Evolutionary conservation across 2,113 vertebrate species (phyloP).

Genomic region (Agapornis roseicollis): DNA sequence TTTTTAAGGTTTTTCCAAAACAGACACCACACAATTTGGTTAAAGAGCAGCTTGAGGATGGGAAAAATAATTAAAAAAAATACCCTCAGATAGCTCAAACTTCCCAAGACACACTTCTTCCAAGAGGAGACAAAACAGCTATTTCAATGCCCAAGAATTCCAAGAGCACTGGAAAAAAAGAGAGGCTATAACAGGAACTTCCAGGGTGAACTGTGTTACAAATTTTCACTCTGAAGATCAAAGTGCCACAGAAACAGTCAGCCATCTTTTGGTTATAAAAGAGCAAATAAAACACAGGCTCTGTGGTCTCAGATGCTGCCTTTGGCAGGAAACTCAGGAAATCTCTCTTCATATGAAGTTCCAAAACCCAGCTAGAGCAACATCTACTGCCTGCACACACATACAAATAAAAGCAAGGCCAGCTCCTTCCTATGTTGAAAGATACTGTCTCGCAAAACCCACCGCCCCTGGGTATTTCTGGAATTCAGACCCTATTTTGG

Average conservation of each 20-base stretch:
- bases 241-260: background rate
- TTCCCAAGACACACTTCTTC: background rate
- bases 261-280: background rate
- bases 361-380: background rate
- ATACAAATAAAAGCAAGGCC: background rate
- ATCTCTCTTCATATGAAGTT: conserved; percentile 13
- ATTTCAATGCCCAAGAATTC: background rate
- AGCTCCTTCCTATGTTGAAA: background rate
- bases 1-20: background rate
- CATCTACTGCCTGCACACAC: background rate
- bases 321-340: conserved; percentile 34
- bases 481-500: background rate
- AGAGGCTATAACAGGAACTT: background rate
- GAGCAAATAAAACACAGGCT: conserved; percentile 1
- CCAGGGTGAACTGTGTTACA: background rate
- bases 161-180: background rate
- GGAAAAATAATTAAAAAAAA: background rate
- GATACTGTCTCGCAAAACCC: background rate
- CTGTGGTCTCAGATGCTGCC: conserved; percentile 16
- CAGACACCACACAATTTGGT: background rate
- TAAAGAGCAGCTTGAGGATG: background rate
- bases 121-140: background rate
- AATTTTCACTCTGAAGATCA: conserved; percentile 3
- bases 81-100: background rate
- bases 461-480: background rate